Conservation (phyloP, 2,888 invertebrate species). For the Gastracanthus pulcherrimus region DNA sequence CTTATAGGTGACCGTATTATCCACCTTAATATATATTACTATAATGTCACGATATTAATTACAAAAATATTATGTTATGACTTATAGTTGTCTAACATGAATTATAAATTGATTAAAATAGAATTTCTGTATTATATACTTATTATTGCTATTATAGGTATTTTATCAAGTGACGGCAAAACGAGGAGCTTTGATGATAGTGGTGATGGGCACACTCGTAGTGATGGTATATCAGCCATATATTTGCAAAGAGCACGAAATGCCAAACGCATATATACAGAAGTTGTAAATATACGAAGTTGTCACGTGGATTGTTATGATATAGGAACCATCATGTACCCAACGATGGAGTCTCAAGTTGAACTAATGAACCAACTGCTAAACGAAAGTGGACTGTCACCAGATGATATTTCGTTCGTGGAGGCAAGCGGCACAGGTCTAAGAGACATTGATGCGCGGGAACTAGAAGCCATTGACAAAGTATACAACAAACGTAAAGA, state of each 20-base stretch:
- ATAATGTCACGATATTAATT: too few species aligned
- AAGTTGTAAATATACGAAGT: conserved; percentile 14
- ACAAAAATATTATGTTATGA: too few species aligned
- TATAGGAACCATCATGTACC: neutral
- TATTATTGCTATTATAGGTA: conserved; percentile 14
- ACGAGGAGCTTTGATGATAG: conserved; percentile 54
- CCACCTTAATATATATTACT: too few species aligned
- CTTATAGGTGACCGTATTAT: too few species aligned
- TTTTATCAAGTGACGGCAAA: conserved; percentile 50
- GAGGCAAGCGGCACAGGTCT: conserved; percentile 80
- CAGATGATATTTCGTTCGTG: conserved; percentile 57
- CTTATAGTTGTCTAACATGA: too few species aligned
- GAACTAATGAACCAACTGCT: conserved; percentile 47
- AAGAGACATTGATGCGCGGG: conserved; percentile 75
- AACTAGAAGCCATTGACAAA: conserved; percentile 58
- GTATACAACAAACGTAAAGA: conserved; percentile 54
- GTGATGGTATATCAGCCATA: conserved; percentile 46
- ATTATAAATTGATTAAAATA: too few species aligned
- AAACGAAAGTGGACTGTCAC: conserved; percentile 52
- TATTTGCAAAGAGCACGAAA: conserved; percentile 54
- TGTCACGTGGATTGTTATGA: neutral
- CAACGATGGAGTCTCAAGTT: conserved; percentile 40
- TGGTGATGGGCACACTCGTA: conserved; percentile 53
- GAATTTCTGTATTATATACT: too few species aligned
- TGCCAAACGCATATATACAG: conserved; percentile 56